Conservation (phyloP, 2,113 vertebrate genomes). For the Clarias batrachus region DNA sequence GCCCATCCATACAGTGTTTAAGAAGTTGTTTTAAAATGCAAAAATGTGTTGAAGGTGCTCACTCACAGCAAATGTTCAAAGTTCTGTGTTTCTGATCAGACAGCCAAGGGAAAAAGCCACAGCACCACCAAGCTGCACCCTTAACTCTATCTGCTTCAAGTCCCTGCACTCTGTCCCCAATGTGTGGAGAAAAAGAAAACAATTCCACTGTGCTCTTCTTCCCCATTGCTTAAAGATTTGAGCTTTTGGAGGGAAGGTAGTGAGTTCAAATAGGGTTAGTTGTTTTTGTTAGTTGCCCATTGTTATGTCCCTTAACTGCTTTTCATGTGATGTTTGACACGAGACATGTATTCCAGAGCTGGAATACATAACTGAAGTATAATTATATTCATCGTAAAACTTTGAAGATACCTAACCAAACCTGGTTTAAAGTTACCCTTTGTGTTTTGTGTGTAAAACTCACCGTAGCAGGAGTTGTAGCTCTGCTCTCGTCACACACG, state of each 20-base stretch:
- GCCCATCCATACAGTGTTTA: background rate
- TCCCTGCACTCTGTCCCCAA: too few species aligned
- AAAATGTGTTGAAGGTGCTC: background rate
- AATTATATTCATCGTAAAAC: too few species aligned
- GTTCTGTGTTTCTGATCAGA: too few species aligned
- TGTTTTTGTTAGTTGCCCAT: background rate
- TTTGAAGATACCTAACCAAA: too few species aligned
- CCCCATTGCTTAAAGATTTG: background rate
- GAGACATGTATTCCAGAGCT: too few species aligned
- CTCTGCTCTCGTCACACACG: conserved; percentile 60
- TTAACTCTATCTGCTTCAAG: too few species aligned
- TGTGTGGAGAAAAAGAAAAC: too few species aligned
- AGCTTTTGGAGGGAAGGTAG: background rate
- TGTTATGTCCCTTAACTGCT: background rate
- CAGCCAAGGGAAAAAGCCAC: too few species aligned
- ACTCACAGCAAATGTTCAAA: background rate
- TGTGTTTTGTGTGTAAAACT: background rate
- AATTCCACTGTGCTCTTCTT: too few species aligned
- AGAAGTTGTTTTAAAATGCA: background rate
- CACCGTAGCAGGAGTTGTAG: conserved; percentile 1
- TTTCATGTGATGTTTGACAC: background rate
- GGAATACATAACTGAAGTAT: too few species aligned
- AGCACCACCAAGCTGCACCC: too few species aligned
- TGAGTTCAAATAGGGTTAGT: background rate
- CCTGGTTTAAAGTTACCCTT: too few species aligned